These are phyloP conservation scores for Zoroaster sp. DNA, from an alignment of 53 echinoderm and acorn worm genomes.

Conservation along the genomic window DNA sequence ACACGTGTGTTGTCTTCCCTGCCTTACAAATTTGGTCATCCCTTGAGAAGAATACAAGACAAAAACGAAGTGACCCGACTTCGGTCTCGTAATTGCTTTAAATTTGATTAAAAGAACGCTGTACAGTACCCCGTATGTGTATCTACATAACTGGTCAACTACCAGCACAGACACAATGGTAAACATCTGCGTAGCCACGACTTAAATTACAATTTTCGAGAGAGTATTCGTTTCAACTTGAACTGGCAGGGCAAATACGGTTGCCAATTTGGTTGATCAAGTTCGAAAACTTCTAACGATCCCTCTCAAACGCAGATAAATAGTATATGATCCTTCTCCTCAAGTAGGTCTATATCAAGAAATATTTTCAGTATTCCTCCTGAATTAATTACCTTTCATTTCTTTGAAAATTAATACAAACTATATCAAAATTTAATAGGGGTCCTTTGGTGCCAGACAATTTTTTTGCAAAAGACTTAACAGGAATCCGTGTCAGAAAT, in stretches of 20 bases:
- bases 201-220: not conserved
- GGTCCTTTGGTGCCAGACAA: too few relatives aligned
- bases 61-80: not conserved
- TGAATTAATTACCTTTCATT: too few relatives aligned
- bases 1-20: not conserved
- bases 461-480: too few relatives aligned
- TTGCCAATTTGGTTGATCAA: not conserved
- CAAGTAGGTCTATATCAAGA: too few relatives aligned
- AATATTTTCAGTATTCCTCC: too few relatives aligned
- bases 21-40: not conserved
- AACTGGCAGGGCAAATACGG: not conserved
- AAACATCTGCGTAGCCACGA: not conserved
- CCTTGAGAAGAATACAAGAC: not conserved
- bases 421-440: too few relatives aligned
- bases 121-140: not conserved
- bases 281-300: not conserved
- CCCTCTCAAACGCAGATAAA: too few relatives aligned
- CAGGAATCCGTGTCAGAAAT: too few relatives aligned
- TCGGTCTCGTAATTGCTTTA: not conserved
- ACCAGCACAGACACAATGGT: not conserved
- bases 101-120: not conserved
- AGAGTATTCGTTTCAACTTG: not conserved
- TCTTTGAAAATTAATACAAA: too few relatives aligned
- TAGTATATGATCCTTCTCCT: too few relatives aligned
- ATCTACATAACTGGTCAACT: not conserved